Conservation (phyloP, 2,888 invertebrate species). For the Pachycephus smyrnensis region DNA sequence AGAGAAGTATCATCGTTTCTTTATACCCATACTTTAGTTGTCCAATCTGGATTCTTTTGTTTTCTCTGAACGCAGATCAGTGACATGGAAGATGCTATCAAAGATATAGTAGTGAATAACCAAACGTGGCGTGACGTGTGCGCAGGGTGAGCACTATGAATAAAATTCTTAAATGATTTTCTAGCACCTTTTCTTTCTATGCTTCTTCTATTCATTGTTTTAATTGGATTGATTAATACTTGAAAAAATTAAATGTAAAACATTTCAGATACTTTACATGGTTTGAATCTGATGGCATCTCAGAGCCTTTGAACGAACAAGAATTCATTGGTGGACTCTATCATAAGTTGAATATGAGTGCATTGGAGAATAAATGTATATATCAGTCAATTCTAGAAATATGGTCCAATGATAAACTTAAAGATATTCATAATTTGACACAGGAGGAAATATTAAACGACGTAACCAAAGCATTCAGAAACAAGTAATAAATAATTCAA, state of each 20-base stretch:
- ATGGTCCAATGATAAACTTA: conserved; percentile 44
- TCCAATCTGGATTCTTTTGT: background rate
- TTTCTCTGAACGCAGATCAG: conserved; percentile 45
- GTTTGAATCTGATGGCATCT: conserved; percentile 46
- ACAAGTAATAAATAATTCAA: conserved; percentile 38
- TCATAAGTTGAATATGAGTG: conserved; percentile 41
- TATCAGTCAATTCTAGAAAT: conserved; percentile 60
- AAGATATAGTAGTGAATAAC: conserved; percentile 50
- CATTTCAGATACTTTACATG: conserved; percentile 55
- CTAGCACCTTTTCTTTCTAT: background rate
- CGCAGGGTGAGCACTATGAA: conserved; percentile 52
- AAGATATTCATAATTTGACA: conserved; percentile 41
- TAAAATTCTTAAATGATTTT: conserved; percentile 3
- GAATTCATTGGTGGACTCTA: conserved; percentile 37
- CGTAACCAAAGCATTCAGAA: conserved; percentile 47
- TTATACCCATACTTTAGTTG: background rate
- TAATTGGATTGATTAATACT: no score
- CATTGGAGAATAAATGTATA: conserved; percentile 53
- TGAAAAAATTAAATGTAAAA: background rate
- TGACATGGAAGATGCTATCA: conserved; percentile 52
- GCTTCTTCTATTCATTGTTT: background rate
- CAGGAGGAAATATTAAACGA: conserved; percentile 46
- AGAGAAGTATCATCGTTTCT: background rate
- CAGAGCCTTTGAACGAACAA: background rate
- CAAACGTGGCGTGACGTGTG: conserved; percentile 62